Evolutionary conservation across 2,888 invertebrate genomes (phyloP), one percentile per base, ranked within the genome.

Genomic region (Drosophila barbarae): DNA sequence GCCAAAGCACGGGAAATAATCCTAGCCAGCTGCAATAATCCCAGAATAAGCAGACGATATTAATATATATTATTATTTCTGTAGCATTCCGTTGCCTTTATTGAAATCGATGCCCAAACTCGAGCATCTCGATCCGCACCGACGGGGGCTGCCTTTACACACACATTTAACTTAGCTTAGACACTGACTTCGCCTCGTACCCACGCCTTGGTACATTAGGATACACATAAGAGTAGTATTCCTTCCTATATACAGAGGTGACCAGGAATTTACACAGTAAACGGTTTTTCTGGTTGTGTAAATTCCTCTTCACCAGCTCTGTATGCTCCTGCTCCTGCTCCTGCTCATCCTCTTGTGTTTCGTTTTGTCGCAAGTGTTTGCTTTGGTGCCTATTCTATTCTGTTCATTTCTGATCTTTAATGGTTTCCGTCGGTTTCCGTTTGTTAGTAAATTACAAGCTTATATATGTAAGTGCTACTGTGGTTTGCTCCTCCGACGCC

Each of bases 321-420:
- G 36, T 36, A 12, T 23, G 39, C 39, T 21, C 21, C 21, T 39
- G 26, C 5, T 26, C 26, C 26, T 26, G 26, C 26, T 26, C 26
- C 26, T 26, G 26, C 26, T 26, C 5, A 1, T 6, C 12, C 18
- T 21, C 39, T 23, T 2, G 41, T 23, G 41, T 41, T n/a, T 8
- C 10, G 13, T 26, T 9, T 9, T 42, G 9, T 26, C 2, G n/a
- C 9, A n/a, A 9, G 26, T 42, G 26, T 28, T 49, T 23, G 49
- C 34, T 49, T 49, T 23, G 34, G 49, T 49, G 32, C 34, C 32
- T 49, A 34, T 49, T 34, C 49, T 34, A 34, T n/a, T 47, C 47
- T 49, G 47, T 32, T 21, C 28, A 4, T 30, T 44, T 44, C 44
- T 28, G 44, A 44, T 30, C 44, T n/a, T 21, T 15, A 38, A 5